Evolutionary conservation across 2,113 vertebrate genomes (phyloP), one percentile per base, ranked within the genome.

Genomic region (Phyllopteryx taeniolatus): DNA sequence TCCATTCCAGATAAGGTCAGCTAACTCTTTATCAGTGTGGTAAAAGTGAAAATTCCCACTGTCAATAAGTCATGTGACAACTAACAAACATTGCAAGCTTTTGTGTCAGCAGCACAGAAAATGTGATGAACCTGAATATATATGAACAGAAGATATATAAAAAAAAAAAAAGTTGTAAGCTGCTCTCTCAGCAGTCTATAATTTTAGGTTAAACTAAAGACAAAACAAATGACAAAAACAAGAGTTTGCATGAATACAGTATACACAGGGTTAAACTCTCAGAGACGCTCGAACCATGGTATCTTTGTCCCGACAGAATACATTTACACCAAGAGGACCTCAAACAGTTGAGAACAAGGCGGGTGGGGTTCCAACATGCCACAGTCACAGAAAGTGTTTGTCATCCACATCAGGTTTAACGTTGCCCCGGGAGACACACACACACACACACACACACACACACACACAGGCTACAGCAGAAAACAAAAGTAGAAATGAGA

Each of bases 401-500:
- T 88, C 83, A 86, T 86, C 82, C 79, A 72, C 79, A 85, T 83
- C 72, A 70, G 76, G 84, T 87, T 85, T 62, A 60, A 60, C 43
- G 85, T 87, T 87, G 80, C 85, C 79, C 81, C 71, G 70, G 80
- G 78, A 83, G 78, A 81, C 66, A 63, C 14, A 22, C 73, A 71
- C 75, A 72, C 65, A 22, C n/a, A 22, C n/a, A 22, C 8, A 59
- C 10, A 31, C 12, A 12, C 22, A 59, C 22, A 27, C 11, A 59
- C 4, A 59, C 17, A 10, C 12, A 71, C 75, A 81, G 84, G 68
- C 63, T 62, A 80, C 76, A 83, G 79, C 72, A 77, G 62, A 62
- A 76, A 84, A 79, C 49, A 17, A 74, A 79, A 89, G 83, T 91
- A 85, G 87, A 81, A 88, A 85, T 76, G 19, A 82, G 82, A 75